Conservation (phyloP, 2,797 vertebrate species). For the Lacerta agilis region DNA sequence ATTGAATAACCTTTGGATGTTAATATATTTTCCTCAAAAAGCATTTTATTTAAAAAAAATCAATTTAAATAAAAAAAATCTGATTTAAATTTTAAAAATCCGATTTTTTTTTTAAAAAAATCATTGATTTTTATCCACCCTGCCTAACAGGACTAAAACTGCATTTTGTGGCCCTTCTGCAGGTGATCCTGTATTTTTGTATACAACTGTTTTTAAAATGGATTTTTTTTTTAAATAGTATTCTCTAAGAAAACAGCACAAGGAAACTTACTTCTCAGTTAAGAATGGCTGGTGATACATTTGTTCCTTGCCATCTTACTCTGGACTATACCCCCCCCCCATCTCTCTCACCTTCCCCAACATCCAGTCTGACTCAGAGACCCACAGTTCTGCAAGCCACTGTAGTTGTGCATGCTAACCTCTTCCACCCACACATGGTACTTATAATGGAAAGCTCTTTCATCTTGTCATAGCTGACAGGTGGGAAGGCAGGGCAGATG, state of each 20-base stretch:
- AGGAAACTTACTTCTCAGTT: conserved; percentile 49
- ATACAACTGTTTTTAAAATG: background rate
- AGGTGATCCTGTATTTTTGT: background rate
- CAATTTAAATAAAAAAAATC: too few relatives aligned
- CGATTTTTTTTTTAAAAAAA: too few relatives aligned
- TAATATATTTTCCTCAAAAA: too few relatives aligned
- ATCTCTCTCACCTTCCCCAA: conserved; percentile 1
- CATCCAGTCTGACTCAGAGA: conserved; percentile 54
- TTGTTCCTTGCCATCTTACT: conserved; percentile 46
- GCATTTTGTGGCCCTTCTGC: background rate
- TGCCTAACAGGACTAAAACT: background rate
- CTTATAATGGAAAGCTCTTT: conserved; percentile 52
- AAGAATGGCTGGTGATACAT: conserved; percentile 54
- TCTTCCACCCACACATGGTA: conserved; percentile 29
- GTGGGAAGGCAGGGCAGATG: conserved; percentile 46
- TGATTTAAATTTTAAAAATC: too few relatives aligned
- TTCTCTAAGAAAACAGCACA: conserved; percentile 56
- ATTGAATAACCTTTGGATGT: too few relatives aligned
- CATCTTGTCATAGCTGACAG: conserved; percentile 55
- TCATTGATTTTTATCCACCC: too few relatives aligned
- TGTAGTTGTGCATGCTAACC: conserved; percentile 53
- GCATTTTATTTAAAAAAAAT: too few relatives aligned
- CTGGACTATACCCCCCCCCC: conserved; percentile 17
- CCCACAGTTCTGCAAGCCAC: conserved; percentile 50
- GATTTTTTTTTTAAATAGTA: conserved; percentile 27